Percentiles rank a stretch among this genome's conserved stretches.
These are phyloP conservation scores for Formica aserva DNA, from an alignment of 2,888 invertebrate genomes.

Conservation along the genomic window DNA sequence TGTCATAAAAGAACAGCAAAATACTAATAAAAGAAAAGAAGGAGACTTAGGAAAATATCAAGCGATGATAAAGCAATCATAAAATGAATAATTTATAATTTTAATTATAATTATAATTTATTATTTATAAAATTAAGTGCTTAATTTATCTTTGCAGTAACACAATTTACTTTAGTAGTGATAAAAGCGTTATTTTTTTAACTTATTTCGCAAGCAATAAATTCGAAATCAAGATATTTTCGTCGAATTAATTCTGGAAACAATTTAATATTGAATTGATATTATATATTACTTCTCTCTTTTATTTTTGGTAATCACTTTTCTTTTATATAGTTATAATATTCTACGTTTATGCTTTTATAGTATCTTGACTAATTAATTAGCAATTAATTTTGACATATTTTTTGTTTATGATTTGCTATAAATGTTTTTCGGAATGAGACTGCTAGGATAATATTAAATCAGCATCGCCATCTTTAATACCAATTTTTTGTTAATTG, in stretches of 20 bases:
- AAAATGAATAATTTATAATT: neutral
- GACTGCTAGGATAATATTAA: neutral
- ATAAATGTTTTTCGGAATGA: too few species aligned
- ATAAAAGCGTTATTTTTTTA: neutral
- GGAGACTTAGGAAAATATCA: neutral
- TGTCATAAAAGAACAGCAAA: neutral
- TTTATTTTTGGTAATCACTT: too few species aligned
- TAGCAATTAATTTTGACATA: too few species aligned
- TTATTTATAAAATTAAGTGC: neutral
- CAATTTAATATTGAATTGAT: too few species aligned
- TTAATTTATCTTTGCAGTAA: neutral
- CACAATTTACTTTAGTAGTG: neutral
- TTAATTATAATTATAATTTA: neutral
- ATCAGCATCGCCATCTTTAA: neutral
- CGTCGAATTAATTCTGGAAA: too few species aligned
- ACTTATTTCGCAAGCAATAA: too few species aligned
- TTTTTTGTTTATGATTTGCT: too few species aligned
- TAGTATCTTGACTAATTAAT: too few species aligned
- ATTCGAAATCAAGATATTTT: too few species aligned
- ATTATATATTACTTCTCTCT: too few species aligned
- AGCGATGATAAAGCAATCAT: neutral
- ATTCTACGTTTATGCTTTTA: too few species aligned
- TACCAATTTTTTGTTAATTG: neutral
- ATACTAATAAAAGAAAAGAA: neutral
- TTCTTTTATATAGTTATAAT: too few species aligned